Evolutionary conservation across 2,113 vertebrate genomes (phyloP), one percentile per base, ranked within the genome.

Genomic region (Monarcha castaneiventris): DNA sequence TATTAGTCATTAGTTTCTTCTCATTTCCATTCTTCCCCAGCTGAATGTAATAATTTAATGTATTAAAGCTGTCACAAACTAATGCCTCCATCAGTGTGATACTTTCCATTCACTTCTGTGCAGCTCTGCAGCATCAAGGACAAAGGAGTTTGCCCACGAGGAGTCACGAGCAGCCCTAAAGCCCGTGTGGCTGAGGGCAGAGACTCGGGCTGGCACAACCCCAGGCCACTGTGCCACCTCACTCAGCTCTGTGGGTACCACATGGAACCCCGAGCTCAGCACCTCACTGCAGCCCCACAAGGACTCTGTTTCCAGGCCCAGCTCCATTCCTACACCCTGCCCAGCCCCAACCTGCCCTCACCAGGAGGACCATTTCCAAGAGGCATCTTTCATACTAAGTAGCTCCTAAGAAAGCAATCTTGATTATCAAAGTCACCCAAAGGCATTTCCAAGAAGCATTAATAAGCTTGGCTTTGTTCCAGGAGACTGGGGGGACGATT

Each of bases 191-290:
- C 49, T 55, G 43, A 68, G 77, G n/a, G 29, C 14, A 68, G 58
- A 0, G 2, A 33, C 37, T 58, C 16, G 17, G 17, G 14, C 2
- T n/a, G 39, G 13, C 54, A 72, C 4, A 4, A 16, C 27, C 32
- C 4, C 1, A 43, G 13, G 37, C 52, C 48, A 29, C 0, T 9
- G 18, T 18, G 30, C 10, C 32, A 33, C 8, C 8, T 15, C 33
- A 13, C 33, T n/a, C n/a, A 67, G 35, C 46, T 37, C 35, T 0
- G 0, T 3, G 5, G 4, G 37, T 1, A 27, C 17, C 21, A 62
- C 20, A 39, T 2, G 2, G 52, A 86, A 13, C 12, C n/a, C 25
- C 0, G 1, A 55, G 49, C 69, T 6, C 2, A 5, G 2, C 11
- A 49, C 12, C 48, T 33, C 84, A 30, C 2, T 71, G 48, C 80